Evolutionary conservation across 2,888 invertebrate species (phyloP).

Genomic region (Dinocampus coccinellae): DNA sequence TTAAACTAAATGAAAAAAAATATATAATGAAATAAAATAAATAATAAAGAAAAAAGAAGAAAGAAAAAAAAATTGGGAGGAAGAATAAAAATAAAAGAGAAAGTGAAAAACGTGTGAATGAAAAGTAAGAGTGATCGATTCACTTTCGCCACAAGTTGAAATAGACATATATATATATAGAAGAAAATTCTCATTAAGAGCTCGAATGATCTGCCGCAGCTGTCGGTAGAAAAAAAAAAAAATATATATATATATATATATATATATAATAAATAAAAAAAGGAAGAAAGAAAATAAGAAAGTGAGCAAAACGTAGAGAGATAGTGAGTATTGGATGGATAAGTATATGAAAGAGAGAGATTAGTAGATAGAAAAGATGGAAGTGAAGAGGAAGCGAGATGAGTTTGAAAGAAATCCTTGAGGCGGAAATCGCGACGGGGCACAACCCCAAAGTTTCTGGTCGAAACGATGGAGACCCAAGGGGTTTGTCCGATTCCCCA

Average conservation of each 20-base stretch:
- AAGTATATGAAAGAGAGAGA: conserved; percentile 13
- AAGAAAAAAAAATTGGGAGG: no score
- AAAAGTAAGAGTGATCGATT: conserved; percentile 16
- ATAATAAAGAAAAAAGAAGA: no score
- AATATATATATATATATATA: no score
- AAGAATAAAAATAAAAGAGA: no score
- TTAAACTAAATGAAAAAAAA: not conserved
- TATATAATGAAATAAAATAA: no score
- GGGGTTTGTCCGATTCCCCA: conserved; percentile 34
- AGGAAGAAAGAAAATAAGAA: not conserved
- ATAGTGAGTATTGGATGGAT: not conserved
- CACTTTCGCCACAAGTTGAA: not conserved
- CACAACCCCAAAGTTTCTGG: conserved; percentile 47
- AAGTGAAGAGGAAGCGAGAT: not conserved
- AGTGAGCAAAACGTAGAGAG: no score
- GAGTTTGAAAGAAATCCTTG: conserved; percentile 46
- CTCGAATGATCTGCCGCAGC: conserved; percentile 23
- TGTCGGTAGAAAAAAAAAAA: not conserved
- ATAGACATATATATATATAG: not conserved
- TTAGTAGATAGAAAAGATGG: conserved; percentile 12
- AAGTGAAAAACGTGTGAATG: not conserved
- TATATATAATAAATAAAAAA: not conserved
- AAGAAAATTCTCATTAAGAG: conserved; percentile 28
- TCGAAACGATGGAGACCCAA: conserved; percentile 37
- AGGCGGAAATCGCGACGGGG: conserved; percentile 47